phyloP scores from a whole-genome alignment of 2,888 invertebrate genomes.

The Drosophila parthenogenetica region DNA sequence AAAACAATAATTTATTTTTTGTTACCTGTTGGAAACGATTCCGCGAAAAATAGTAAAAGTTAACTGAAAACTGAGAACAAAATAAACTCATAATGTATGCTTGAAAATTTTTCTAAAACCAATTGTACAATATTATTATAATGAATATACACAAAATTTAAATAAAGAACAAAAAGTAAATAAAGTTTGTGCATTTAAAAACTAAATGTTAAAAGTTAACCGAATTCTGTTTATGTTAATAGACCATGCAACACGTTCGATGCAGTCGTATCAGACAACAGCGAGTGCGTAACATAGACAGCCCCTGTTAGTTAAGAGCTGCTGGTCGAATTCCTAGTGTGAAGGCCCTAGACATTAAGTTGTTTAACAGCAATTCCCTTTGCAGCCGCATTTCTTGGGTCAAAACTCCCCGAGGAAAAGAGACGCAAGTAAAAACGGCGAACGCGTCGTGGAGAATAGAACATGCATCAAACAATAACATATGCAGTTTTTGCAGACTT shows the following conservation, averaged over 20 bases:
- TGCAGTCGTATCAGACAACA: slow-evolving; percentile 5
- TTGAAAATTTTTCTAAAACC: slow-evolving; percentile 68
- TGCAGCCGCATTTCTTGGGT: too few species aligned
- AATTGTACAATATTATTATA: slow-evolving; percentile 79
- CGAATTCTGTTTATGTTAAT: not conserved
- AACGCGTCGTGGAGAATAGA: too few species aligned
- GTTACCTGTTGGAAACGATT: slow-evolving; percentile 79
- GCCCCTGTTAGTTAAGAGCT: slow-evolving; percentile 28
- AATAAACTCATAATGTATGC: slow-evolving; percentile 46
- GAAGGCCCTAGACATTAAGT: too few species aligned
- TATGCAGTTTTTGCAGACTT: slow-evolving; percentile 6
- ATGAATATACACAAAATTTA: slow-evolving; percentile 80
- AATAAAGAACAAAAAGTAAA: slow-evolving; percentile 77
- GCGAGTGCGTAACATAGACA: slow-evolving; percentile 1
- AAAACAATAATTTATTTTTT: slow-evolving; percentile 81
- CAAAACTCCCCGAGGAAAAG: too few species aligned
- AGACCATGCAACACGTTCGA: not conserved
- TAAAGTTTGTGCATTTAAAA: slow-evolving; percentile 4
- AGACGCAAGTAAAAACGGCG: too few species aligned
- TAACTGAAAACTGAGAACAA: slow-evolving; percentile 55
- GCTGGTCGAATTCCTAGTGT: too few species aligned
- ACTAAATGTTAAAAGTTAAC: not conserved
- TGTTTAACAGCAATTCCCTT: too few species aligned
- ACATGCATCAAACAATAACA: too few species aligned
- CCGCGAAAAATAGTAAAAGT: slow-evolving; percentile 79